Evolutionary conservation across 1,140 invertebrate genomes (phyloP).

Genomic region (Leptinotarsa undecemlineata): DNA sequence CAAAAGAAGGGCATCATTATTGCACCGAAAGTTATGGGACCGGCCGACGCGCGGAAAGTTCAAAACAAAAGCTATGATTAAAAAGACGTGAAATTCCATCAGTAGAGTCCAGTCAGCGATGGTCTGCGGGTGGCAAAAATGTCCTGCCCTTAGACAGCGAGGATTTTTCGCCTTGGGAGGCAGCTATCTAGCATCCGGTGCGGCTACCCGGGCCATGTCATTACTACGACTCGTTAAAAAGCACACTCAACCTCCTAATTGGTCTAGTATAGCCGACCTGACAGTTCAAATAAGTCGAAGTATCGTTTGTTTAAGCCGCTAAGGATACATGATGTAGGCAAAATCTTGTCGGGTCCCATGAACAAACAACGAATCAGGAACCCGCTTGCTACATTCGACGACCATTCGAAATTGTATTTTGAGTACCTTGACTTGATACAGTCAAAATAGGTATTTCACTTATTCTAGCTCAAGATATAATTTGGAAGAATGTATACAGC

Average conservation of each 20-base stretch:
- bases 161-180: constrained; percentile 40
- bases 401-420: constrained; percentile 6
- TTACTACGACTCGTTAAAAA: constrained; percentile 46
- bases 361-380: constrained; percentile 29
- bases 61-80: constrained; percentile 8
- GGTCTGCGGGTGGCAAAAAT: constrained; percentile 43
- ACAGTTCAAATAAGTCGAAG: constrained; percentile 39
- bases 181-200: constrained; percentile 39
- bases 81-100: constrained; percentile 8
- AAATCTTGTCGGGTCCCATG: constrained; percentile 26
- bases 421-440: background rate
- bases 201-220: constrained; percentile 40
- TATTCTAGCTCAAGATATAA: too few relatives aligned
- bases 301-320: constrained; percentile 38
- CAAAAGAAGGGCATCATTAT: too few relatives aligned
- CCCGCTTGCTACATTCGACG: background rate
- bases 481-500: too few relatives aligned
- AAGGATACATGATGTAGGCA: constrained; percentile 31
- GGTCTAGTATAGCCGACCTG: constrained; percentile 41
- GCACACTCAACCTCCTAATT: constrained; percentile 45
- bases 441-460: background rate
- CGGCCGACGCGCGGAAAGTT: background rate
- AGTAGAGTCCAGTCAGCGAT: constrained; percentile 1
- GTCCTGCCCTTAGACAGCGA: constrained; percentile 11
- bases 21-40: too few relatives aligned